Evolutionary conservation across 2,888 invertebrate genomes (phyloP).

Genomic region (Phortica okadai): DNA sequence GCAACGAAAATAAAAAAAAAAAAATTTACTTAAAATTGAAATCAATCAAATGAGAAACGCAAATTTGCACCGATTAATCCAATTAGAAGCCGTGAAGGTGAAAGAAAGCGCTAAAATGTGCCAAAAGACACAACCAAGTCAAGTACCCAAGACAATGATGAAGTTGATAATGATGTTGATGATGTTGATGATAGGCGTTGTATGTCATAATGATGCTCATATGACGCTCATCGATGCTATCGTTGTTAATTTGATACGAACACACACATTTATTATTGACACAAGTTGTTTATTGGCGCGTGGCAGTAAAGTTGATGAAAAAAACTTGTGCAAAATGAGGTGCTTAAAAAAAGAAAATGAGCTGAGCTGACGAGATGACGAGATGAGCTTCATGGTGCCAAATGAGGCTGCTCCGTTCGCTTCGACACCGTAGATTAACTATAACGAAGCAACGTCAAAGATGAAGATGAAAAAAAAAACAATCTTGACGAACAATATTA

Average conservation of each 20-base stretch:
- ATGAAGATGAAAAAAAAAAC: too few species aligned
- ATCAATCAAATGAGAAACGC: conserved; percentile 17
- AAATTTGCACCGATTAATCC: conserved; percentile 15
- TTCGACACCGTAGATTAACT: background rate
- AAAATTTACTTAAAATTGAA: conserved; percentile 10
- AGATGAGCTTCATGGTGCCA: background rate
- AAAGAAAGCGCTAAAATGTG: conserved; percentile 18
- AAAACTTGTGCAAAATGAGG: conserved; percentile 1
- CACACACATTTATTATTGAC: background rate
- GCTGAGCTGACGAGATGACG: background rate
- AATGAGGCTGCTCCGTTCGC: background rate
- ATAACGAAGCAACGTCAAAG: background rate
- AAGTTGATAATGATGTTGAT: background rate
- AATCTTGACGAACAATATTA: background rate
- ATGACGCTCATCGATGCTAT: background rate
- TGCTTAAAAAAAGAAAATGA: conserved; percentile 17
- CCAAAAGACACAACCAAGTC: conserved; percentile 31
- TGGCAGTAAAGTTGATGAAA: conserved; percentile 7
- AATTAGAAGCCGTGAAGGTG: conserved; percentile 22
- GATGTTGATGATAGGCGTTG: background rate
- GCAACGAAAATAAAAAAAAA: background rate
- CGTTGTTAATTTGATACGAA: background rate
- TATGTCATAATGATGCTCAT: background rate
- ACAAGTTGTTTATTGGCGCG: conserved; percentile 15
- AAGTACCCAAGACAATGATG: conserved; percentile 8